phyloP scores from a whole-genome alignment of 2,113 vertebrate genomes.

The Coreoperca whiteheadi region DNA sequence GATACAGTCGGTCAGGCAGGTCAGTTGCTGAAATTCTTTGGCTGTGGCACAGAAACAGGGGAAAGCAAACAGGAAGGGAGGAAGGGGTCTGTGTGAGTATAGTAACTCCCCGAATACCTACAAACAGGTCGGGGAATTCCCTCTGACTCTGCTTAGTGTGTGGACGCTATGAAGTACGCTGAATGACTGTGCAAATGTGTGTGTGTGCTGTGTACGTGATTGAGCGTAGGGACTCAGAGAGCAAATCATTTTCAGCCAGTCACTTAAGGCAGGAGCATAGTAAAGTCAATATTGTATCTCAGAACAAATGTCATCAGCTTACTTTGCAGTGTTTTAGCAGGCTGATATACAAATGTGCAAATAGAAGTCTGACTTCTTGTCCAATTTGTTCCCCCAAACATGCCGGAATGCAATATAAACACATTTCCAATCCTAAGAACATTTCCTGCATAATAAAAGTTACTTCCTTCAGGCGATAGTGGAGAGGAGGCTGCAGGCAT shows the following conservation, averaged over 20 bases:
- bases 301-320: neutral
- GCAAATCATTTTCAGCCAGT: neutral
- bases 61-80: slow-evolving; percentile 55
- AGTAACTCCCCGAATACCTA: slow-evolving; percentile 17
- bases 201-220: neutral
- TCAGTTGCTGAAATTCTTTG: slow-evolving; percentile 12
- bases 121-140: slow-evolving; percentile 69
- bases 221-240: neutral
- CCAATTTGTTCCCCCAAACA: neutral
- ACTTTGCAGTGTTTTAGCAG: neutral
- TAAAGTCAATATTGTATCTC: neutral
- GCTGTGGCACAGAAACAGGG: slow-evolving; percentile 16
- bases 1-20: slow-evolving; percentile 6
- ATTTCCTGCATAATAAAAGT: slow-evolving; percentile 55
- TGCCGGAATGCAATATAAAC: slow-evolving; percentile 12
- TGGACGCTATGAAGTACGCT: neutral
- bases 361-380: neutral
- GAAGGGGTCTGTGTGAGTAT: neutral
- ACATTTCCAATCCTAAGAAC: neutral
- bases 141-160: slow-evolving; percentile 41
- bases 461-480: slow-evolving; percentile 53
- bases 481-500: neutral
- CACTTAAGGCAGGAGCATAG: neutral
- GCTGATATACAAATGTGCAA: neutral
- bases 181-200: neutral